Percentiles rank a stretch among this genome's conserved stretches.
These are phyloP conservation scores for Solea senegalensis DNA, from an alignment of 2,113 vertebrate genomes.

Conservation along the genomic window DNA sequence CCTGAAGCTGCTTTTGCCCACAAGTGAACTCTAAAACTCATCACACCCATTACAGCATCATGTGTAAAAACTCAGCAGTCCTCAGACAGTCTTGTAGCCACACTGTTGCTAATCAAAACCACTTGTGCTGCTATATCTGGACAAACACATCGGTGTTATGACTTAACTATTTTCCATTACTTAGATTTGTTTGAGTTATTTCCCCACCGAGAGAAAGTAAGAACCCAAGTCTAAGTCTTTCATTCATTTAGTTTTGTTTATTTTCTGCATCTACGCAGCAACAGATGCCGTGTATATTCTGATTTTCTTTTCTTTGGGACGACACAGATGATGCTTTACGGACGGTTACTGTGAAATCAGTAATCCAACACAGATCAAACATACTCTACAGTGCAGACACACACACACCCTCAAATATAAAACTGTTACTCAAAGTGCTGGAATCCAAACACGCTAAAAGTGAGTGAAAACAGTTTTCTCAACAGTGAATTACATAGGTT, in stretches of 20 bases:
- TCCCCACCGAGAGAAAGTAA: background rate
- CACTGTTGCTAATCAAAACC: conserved; percentile 36
- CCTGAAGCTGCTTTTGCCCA: background rate
- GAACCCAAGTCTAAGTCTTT: background rate
- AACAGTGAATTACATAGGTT: background rate
- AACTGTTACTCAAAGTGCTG: background rate
- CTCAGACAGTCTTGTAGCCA: conserved; percentile 34
- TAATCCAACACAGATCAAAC: background rate
- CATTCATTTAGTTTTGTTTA: background rate
- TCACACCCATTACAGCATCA: conserved; percentile 1
- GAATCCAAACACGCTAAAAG: conserved; percentile 18
- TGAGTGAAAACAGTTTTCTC: conserved; percentile 9
- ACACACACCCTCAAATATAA: background rate
- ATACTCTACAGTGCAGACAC: background rate
- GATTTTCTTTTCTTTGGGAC: conserved; percentile 8
- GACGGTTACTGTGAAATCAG: background rate
- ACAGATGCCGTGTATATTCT: background rate
- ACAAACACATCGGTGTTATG: conserved; percentile 43
- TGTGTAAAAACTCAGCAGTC: conserved; percentile 19
- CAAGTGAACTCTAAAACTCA: conserved; percentile 29
- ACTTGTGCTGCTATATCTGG: conserved; percentile 32
- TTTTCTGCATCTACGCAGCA: background rate
- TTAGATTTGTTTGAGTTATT: conserved; percentile 3
- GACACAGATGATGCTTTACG: conserved; percentile 5
- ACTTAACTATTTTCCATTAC: conserved; percentile 53